Evolutionary conservation across 2,113 vertebrate species (phyloP), one percentile per base, ranked within the genome.

Genomic region (Stigmatopora nigra): DNA sequence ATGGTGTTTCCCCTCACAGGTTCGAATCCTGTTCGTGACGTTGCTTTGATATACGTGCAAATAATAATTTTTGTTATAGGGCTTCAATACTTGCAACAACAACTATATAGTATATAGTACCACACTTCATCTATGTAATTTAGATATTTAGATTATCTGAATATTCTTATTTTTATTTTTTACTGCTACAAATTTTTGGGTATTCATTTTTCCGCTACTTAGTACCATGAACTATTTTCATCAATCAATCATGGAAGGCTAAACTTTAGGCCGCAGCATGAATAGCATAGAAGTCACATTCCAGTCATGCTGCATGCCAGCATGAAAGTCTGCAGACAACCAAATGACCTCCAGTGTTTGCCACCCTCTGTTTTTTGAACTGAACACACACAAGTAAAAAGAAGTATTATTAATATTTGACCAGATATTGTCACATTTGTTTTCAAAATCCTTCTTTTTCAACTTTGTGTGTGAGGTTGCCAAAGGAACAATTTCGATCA

Each of bases 401-500:
- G 12, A 44, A 15, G 5, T 45, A 7, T 61, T 1, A 22, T 20
- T 36, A 61, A n/a, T 45, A 3, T 61, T 61, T 45, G 38, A 22
- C 9, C 61, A 61, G 56, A 68, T 19, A 56, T 63, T n/a, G 64
- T 79, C 69, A 72, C 75, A 73, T 68, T 66, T 47, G 45, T 60
- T 86, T 78, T 81, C 55, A 64, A 64, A 60, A 64, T 67, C 68
- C 59, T 59, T 12, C 59, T 73, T 76, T 38, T 62, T 69, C 3
- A 0, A 41, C 65, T 73, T 56, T 80, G 72, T 82, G 75, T 78
- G 63, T 76, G 44, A 61, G 65, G 85, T 90, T 88, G 78, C 84
- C 75, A 85, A 87, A 76, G 83, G 66, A 76, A 91, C 82, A 51
- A 59, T 65, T 73, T 70, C 63, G 71, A n/a, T n/a, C n/a, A n/a